Conservation (phyloP, 2,888 invertebrate genomes). For the Microctonus aethiopoides region DNA sequence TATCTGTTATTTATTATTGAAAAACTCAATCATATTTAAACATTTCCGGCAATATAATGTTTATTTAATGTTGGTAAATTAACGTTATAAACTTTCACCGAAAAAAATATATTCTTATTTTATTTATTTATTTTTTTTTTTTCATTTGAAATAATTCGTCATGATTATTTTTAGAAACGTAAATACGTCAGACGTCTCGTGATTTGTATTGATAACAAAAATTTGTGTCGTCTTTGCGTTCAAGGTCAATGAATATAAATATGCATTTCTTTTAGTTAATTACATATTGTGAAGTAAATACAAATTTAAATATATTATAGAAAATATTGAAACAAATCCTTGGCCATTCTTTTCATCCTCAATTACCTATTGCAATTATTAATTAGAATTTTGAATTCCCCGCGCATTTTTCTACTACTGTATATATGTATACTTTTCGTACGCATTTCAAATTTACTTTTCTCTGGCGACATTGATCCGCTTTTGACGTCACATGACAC, state of each 20-base stretch:
- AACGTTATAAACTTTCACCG: neutral
- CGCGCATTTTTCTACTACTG: slow-evolving; percentile 5
- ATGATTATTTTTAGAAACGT: neutral
- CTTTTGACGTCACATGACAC: slow-evolving; percentile 57
- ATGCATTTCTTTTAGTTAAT: neutral
- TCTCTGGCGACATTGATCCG: slow-evolving; percentile 49
- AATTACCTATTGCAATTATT: no score
- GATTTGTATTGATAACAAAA: neutral
- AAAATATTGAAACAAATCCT: no score
- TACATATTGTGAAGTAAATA: no score
- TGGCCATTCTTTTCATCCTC: no score
- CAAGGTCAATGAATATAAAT: neutral
- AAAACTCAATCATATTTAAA: neutral
- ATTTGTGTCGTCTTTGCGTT: neutral
- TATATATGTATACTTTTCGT: neutral
- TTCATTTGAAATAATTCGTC: neutral
- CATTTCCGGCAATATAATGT: neutral
- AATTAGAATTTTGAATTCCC: slow-evolving; percentile 17
- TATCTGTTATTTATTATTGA: no score
- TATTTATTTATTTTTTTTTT: neutral
- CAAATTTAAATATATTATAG: no score
- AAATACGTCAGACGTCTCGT: neutral
- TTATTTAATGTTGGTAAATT: neutral
- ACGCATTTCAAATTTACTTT: neutral
- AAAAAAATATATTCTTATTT: no score